These are phyloP conservation scores for Timema podura DNA, from an alignment of 2,888 invertebrate species.

Conservation along the genomic window DNA sequence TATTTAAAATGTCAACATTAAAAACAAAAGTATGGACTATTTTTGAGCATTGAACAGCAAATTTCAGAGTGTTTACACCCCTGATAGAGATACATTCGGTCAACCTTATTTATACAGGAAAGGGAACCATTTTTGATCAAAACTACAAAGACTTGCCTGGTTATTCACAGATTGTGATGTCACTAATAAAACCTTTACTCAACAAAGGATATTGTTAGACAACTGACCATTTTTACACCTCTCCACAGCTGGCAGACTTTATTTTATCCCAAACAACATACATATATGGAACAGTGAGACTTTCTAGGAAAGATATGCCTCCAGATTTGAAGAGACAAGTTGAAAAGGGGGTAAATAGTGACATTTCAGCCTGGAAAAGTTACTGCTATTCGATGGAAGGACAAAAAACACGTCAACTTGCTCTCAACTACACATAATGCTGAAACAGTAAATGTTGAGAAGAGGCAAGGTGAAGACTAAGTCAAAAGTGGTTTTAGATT, in stretches of 20 bases:
- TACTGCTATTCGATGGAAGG: background rate
- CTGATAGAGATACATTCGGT: background rate
- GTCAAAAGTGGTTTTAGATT: no score
- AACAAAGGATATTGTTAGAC: background rate
- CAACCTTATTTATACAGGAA: background rate
- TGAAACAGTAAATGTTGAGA: background rate
- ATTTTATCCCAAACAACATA: background rate
- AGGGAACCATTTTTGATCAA: no score
- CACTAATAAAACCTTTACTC: no score
- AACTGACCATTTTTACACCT: slow-evolving; percentile 11
- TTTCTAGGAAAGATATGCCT: background rate
- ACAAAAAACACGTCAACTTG: background rate
- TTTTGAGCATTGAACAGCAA: background rate
- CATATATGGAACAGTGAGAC: slow-evolving; percentile 4
- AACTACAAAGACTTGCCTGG: background rate
- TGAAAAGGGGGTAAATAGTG: background rate
- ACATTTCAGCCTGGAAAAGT: background rate
- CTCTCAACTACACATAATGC: slow-evolving; percentile 5
- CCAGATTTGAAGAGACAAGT: background rate
- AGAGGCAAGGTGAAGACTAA: no score
- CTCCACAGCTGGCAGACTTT: background rate
- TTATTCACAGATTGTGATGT: no score
- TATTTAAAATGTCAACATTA: no score
- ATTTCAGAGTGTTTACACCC: background rate
- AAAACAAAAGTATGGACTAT: background rate